Conservation (phyloP, 2,797 vertebrate species). For the Sphenodon punctatus region DNA sequence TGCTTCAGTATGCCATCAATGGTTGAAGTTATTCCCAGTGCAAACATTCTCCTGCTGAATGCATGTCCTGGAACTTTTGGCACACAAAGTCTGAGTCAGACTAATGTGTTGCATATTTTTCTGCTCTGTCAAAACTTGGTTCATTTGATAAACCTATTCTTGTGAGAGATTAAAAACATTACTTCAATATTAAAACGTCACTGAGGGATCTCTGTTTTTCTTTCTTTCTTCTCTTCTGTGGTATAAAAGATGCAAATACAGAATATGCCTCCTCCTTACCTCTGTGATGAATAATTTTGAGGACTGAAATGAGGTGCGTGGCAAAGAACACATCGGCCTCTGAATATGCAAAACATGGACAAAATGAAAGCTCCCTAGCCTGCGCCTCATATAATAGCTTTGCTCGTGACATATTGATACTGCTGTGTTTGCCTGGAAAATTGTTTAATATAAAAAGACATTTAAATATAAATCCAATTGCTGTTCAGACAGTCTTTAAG, state of each 20-base stretch:
- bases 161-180: not conserved
- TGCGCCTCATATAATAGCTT: conserved; percentile 43
- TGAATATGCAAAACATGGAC: conserved; percentile 53
- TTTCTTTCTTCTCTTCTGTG: conserved; percentile 19
- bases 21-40: too few relatives aligned
- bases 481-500: conserved; percentile 32
- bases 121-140: conserved; percentile 35
- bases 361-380: conserved; percentile 52
- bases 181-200: conserved; percentile 28
- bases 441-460: conserved; percentile 47
- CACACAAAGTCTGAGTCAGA: conserved; percentile 38
- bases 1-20: too few relatives aligned
- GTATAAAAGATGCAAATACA: conserved; percentile 35
- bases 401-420: conserved; percentile 53
- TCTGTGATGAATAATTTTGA: conserved; percentile 43
- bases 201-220: conserved; percentile 2
- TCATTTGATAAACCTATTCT: conserved; percentile 26
- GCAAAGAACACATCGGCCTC: conserved; percentile 50
- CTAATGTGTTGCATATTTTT: conserved; percentile 41
- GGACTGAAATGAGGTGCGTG: conserved; percentile 41
- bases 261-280: conserved; percentile 24
- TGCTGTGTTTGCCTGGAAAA: conserved; percentile 59
- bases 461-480: conserved; percentile 55
- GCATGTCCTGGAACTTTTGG: conserved; percentile 29
- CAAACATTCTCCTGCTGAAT: too few relatives aligned